Evolutionary conservation across 1,140 invertebrate genomes (phyloP).

Genomic region (Brachionus rubens): DNA sequence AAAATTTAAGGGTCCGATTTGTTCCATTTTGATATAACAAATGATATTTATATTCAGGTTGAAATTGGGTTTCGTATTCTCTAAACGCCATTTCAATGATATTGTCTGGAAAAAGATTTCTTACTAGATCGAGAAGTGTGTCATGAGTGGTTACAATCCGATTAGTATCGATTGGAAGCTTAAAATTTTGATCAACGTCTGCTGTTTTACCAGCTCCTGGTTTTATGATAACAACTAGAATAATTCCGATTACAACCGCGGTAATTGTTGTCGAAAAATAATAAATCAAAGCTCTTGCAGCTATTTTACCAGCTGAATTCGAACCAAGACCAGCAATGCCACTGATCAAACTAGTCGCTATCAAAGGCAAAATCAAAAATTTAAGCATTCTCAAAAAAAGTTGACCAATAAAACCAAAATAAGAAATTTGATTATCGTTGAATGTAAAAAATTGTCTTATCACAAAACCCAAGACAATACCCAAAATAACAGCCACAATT

Average conservation of each 20-base stretch:
- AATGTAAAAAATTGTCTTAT: slow-evolving; percentile 21
- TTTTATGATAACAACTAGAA: slow-evolving; percentile 31
- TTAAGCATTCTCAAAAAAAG: slow-evolving; percentile 46
- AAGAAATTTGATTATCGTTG: slow-evolving; percentile 31
- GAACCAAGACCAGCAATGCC: slow-evolving; percentile 21
- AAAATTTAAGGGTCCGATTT: neutral
- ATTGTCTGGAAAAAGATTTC: slow-evolving; percentile 50
- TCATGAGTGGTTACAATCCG: slow-evolving; percentile 32
- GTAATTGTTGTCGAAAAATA: slow-evolving; percentile 33
- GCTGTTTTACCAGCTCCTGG: neutral
- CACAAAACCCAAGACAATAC: slow-evolving; percentile 28
- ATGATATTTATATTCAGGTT: slow-evolving; percentile 19
- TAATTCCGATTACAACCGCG: slow-evolving; percentile 25
- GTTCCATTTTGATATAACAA: slow-evolving; percentile 14
- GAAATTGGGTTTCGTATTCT: slow-evolving; percentile 40
- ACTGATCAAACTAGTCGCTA: slow-evolving; percentile 43
- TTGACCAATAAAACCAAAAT: slow-evolving; percentile 40
- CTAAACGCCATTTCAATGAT: slow-evolving; percentile 49
- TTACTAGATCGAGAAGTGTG: slow-evolving; percentile 25
- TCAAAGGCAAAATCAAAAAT: slow-evolving; percentile 46
- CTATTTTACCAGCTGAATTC: slow-evolving; percentile 51
- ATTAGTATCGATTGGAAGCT: slow-evolving; percentile 31
- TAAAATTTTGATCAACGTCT: neutral
- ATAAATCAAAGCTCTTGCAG: slow-evolving; percentile 46
- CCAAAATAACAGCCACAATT: slow-evolving; percentile 34